These are phyloP conservation scores for Hydropsyche betteni DNA, from an alignment of 2,888 invertebrate genomes.

Conservation along the genomic window DNA sequence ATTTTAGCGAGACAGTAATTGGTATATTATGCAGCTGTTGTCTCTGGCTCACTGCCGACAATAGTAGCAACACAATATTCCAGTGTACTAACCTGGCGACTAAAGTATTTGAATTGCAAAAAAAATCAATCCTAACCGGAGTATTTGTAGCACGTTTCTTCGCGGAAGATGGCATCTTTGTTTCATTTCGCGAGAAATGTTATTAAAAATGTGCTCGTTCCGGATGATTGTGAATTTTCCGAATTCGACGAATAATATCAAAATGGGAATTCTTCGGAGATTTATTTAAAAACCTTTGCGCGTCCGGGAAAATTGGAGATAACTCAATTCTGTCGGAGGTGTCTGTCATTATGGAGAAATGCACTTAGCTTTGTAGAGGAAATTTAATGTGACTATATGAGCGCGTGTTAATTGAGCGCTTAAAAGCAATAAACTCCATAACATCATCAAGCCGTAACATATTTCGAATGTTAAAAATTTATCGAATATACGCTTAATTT, in stretches of 20 bases:
- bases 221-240: background rate
- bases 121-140: no score
- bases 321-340: slow-evolving; percentile 1
- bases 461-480: background rate
- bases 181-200: no score
- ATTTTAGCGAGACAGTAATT: slow-evolving; percentile 40
- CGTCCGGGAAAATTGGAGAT: background rate
- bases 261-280: no score
- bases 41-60: slow-evolving; percentile 35
- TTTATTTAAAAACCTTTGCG: no score
- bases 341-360: background rate
- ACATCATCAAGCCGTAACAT: no score
- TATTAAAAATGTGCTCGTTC: background rate
- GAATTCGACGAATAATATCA: background rate
- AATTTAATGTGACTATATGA: slow-evolving; percentile 5
- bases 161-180: no score
- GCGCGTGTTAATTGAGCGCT: no score
- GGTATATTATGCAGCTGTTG: slow-evolving; percentile 42
- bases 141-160: no score
- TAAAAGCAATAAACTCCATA: no score
- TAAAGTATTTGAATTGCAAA: no score
- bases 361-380: slow-evolving; percentile 13
- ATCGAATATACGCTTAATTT: background rate
- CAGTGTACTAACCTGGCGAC: no score
- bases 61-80: slow-evolving; percentile 11